Evolutionary conservation across 64 coral and sea anemone species (phyloP).

Genomic region (Trachythela sp.): DNA sequence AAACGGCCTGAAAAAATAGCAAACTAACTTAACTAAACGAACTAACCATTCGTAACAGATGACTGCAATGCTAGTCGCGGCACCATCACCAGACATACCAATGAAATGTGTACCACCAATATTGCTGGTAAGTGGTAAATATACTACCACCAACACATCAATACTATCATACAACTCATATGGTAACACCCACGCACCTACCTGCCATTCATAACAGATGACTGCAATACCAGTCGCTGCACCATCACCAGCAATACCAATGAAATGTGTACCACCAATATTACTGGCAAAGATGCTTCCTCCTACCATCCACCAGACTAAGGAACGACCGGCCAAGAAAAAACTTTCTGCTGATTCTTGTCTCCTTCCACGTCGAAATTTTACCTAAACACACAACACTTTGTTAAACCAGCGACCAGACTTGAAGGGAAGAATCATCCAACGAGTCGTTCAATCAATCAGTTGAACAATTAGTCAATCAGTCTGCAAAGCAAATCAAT

Average conservation of each 20-base stretch:
- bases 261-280: conserved; percentile 80
- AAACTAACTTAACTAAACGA: not conserved
- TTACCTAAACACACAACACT: not conserved
- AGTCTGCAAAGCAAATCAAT: no score
- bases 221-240: conserved; percentile 79
- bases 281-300: conserved; percentile 83
- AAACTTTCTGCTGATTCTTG: conserved; percentile 70
- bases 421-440: no score
- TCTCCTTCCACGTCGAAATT: conserved; percentile 33
- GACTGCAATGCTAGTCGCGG: conserved; percentile 65
- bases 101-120: conserved; percentile 84
- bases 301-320: conserved; percentile 82
- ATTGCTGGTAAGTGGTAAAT: conserved; percentile 78
- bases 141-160: not conserved
- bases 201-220: conserved; percentile 85
- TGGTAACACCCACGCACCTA: conserved; percentile 8
- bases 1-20: conserved; percentile 51
- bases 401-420: no score
- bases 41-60: conserved; percentile 64
- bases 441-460: no score
- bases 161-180: not conserved
- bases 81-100: conserved; percentile 73
- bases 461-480: no score
- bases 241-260: conserved; percentile 75
- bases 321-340: conserved; percentile 73